Evolutionary conservation across 2,888 invertebrate species (phyloP).

Genomic region (Cheilosia impressa): DNA sequence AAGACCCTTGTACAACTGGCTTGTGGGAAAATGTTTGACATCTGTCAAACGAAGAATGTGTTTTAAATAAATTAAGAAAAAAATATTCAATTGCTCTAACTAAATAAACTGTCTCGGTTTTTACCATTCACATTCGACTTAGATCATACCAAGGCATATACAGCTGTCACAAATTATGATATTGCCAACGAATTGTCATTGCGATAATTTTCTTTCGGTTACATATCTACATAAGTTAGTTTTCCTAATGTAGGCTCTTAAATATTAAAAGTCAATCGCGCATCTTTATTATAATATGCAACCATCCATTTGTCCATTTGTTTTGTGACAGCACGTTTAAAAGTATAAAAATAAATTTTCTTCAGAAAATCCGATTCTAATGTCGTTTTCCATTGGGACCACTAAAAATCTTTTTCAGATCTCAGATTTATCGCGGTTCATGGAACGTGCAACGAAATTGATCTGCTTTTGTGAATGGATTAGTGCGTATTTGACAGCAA

Average conservation of each 20-base stretch:
- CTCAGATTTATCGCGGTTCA: too few species aligned
- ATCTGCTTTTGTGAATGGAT: too few species aligned
- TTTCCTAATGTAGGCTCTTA: slow-evolving; percentile 9
- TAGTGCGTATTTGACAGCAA: too few species aligned
- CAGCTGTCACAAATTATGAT: neutral
- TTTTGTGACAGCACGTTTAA: slow-evolving; percentile 9
- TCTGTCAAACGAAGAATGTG: too few species aligned
- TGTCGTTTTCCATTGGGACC: too few species aligned
- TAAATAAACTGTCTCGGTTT: neutral
- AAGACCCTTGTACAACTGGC: neutral
- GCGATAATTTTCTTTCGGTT: neutral
- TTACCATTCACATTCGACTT: neutral
- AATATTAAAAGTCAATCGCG: slow-evolving; percentile 27
- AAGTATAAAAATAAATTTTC: slow-evolving; percentile 44
- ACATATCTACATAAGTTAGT: neutral
- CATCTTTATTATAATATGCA: slow-evolving; percentile 4
- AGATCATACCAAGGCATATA: too few species aligned
- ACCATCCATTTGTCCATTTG: neutral
- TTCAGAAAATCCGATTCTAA: slow-evolving; percentile 1
- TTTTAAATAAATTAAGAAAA: too few species aligned
- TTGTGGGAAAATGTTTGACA: neutral
- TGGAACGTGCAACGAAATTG: too few species aligned
- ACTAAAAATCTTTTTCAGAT: too few species aligned
- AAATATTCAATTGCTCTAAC: neutral
- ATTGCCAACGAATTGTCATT: neutral